phyloP scores from a whole-genome alignment of 2,113 vertebrate genomes.

The Stictonetta naevosa region DNA sequence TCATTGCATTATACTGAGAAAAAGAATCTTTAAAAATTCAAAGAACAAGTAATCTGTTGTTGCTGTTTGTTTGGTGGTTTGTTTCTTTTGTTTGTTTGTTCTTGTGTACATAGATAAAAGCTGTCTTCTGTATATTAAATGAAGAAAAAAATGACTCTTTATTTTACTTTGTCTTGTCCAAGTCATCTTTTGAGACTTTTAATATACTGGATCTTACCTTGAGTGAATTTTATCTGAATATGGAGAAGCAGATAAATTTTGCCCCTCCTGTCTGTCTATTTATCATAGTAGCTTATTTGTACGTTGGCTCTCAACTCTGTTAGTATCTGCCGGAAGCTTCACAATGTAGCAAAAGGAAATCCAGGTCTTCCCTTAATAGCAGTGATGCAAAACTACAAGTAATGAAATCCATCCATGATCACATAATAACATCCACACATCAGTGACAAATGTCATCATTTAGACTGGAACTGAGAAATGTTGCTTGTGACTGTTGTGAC shows the following conservation, averaged over 20 bases:
- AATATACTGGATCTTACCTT: not conserved
- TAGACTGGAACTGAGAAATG: slow-evolving; percentile 6
- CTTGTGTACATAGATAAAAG: not conserved
- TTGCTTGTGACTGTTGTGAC: not conserved
- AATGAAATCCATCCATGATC: slow-evolving; percentile 16
- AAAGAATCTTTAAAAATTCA: not conserved
- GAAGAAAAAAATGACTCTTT: not conserved
- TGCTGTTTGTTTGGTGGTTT: not conserved
- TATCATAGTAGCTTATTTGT: not conserved
- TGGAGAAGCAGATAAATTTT: not conserved
- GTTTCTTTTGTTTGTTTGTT: not conserved
- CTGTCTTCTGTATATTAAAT: not conserved
- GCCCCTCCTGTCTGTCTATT: not conserved
- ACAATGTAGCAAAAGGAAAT: not conserved
- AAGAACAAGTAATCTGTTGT: not conserved
- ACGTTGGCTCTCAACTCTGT: not conserved
- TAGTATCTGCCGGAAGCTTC: not conserved
- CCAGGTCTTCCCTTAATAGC: not conserved
- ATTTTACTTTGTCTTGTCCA: not conserved
- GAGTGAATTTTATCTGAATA: not conserved
- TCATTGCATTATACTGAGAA: not conserved
- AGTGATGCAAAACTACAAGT: slow-evolving; percentile 29
- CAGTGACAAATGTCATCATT: slow-evolving; percentile 17
- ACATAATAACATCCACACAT: slow-evolving; percentile 31
- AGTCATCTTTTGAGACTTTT: not conserved